Base-by-base conservation (phyloP, 2,113 vertebrate species). In the Menidia beryllina region DNA sequence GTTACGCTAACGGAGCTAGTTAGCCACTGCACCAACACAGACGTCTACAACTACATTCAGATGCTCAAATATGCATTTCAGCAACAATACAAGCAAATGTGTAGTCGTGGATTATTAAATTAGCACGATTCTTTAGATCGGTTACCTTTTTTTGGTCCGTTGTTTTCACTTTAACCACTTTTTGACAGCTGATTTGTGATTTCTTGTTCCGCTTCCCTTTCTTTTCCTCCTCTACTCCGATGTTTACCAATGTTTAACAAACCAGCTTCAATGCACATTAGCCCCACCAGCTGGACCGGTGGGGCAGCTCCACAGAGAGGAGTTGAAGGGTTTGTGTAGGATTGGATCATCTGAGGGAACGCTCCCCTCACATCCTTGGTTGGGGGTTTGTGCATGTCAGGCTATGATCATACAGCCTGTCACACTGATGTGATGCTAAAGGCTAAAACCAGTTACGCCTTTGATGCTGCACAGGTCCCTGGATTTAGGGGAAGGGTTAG, bases 131-230 rank as follows among this genome's bases (percentile, higher is more conserved):
- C 9, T 1, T 23, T 10, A 3, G 1, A n/a, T 49, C 17, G 58
- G 48, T 11, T 83, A 90, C 86, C 83, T 82, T 20, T 69, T 75
- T 64, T 3, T 23, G 8, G 25, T 69, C 23, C 69, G 55, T 38
- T 71, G 77, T 43, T 83, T 68, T 39, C 41, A 85, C 78, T 82
- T 83, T 5, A 57, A 64, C 69, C 64, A 91, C 86, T 87, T 85
- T 82, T 71, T 77, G 74, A 87, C 87, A 91, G 84, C 88, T 89
- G 81, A 75, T 77, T 84, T 43, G 63, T 70, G 60, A 54, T 56
- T 77, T 60, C 74, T 72, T 60, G 7, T 77, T 86, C 50, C 71
- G 48, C 69, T 57, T 81, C 48, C 34, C n/a, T 66, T 49, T 13
- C 38, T 27, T 21, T 25, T 55, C 48, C 27, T 62, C 63, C n/a